Evolutionary conservation across 30 jellyfish, hydroid and myxozoan species (phyloP).

Genomic region (Chrysaora quinquecirrha): DNA sequence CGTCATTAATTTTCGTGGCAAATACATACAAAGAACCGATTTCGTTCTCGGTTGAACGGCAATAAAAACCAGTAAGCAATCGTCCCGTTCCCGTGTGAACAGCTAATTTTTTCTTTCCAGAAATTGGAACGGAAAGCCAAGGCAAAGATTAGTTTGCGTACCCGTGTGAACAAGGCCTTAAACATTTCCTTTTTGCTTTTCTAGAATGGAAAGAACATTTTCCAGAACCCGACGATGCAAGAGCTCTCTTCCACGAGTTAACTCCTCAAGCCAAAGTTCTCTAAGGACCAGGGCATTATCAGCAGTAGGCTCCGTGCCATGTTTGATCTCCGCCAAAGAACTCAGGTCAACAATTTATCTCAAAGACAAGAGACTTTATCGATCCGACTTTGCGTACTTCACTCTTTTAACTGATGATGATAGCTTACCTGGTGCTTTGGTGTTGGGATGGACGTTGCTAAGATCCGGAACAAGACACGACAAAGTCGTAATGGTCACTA

Average conservation of each 20-base stretch:
- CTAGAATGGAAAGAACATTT: neutral
- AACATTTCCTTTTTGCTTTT: too few species aligned
- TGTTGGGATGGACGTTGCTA: conserved; percentile 62
- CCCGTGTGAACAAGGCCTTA: too few species aligned
- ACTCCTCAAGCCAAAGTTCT: neutral
- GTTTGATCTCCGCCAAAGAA: conserved; percentile 63
- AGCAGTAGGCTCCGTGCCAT: conserved; percentile 5
- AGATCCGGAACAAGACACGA: conserved; percentile 42
- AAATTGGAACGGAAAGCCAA: too few species aligned
- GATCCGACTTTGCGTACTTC: conserved; percentile 55
- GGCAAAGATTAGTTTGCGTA: too few species aligned
- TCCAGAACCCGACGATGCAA: neutral
- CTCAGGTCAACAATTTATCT: conserved; percentile 37
- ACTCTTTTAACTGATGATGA: conserved; percentile 43
- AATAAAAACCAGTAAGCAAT: too few species aligned
- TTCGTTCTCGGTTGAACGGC: too few species aligned
- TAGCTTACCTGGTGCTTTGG: conserved; percentile 56
- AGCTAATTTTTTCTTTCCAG: too few species aligned
- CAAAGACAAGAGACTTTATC: neutral
- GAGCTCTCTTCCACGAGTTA: neutral
- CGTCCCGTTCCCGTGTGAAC: too few species aligned
- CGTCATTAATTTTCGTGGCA: too few species aligned
- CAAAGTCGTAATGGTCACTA: conserved; percentile 53
- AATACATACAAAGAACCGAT: too few species aligned
- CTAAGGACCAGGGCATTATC: neutral